phyloP scores from a whole-genome alignment of 2,888 invertebrate species.

The Drosophila peninsularis region DNA sequence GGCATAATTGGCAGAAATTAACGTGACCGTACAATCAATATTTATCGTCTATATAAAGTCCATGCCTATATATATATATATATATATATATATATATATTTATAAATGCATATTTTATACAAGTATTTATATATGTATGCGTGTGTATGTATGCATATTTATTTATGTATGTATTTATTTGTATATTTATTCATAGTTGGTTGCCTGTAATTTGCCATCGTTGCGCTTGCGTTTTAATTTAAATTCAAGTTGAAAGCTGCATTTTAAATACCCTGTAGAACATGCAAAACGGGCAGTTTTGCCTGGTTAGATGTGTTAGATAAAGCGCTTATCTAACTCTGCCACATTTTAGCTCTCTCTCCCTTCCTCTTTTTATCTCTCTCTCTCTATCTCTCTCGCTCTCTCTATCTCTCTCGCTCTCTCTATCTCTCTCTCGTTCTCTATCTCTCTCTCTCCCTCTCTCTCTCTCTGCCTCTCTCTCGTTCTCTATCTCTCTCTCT shows the following conservation, averaged over 20 bases:
- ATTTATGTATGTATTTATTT: conserved; percentile 10
- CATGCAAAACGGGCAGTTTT: background rate
- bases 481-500: background rate
- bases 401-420: too few species aligned
- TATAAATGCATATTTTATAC: conserved; percentile 30
- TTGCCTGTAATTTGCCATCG: conserved; percentile 60
- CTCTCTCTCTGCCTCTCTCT: background rate
- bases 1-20: conserved; percentile 76
- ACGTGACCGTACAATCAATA: conserved; percentile 74
- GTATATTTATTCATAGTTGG: conserved; percentile 55
- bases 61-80: background rate
- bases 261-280: conserved; percentile 33
- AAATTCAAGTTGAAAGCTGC: conserved; percentile 70
- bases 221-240: conserved; percentile 72
- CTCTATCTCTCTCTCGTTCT: too few species aligned
- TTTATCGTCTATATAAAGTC: conserved; percentile 64
- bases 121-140: conserved; percentile 10
- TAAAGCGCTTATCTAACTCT: too few species aligned
- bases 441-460: background rate
- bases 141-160: conserved; percentile 3
- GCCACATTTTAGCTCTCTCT: too few species aligned
- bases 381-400: too few species aligned
- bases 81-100: conserved; percentile 27
- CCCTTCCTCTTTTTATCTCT: too few species aligned
- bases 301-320: too few species aligned